Conservation (phyloP, 2,113 vertebrate genomes). For the Carlito syrichta region DNA sequence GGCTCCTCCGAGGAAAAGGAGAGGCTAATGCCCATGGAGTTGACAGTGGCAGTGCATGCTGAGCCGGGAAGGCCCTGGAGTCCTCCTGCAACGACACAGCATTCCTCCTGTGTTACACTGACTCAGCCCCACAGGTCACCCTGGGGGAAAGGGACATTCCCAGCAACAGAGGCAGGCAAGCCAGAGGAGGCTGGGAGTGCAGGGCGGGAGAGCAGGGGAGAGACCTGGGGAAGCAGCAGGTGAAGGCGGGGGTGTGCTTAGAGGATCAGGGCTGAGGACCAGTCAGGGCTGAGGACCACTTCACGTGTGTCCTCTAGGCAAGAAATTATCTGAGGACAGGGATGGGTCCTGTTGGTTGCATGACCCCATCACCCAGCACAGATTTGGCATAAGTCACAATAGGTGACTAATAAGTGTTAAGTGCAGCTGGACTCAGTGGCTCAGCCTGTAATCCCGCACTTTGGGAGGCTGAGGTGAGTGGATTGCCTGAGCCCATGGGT, state of each 20-base stretch:
- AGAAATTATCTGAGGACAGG: not conserved
- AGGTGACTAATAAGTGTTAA: not conserved
- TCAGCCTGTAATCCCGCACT: no score
- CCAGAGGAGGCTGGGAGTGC: no score
- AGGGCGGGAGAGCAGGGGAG: not conserved
- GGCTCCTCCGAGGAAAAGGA: slow-evolving; percentile 45
- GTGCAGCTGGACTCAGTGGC: no score
- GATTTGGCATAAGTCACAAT: not conserved
- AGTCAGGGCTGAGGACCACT: no score
- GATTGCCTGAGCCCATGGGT: no score
- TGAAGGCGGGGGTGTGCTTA: not conserved
- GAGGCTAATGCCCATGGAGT: slow-evolving; percentile 28
- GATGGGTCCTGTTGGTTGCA: not conserved
- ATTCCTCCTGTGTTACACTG: not conserved
- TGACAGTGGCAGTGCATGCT: not conserved
- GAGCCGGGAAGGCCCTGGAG: not conserved
- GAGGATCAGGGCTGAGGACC: not conserved
- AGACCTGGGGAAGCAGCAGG: not conserved
- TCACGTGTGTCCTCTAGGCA: not conserved
- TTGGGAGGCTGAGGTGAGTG: no score
- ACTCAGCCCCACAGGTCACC: not conserved
- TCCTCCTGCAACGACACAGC: slow-evolving; percentile 50
- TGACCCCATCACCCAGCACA: not conserved
- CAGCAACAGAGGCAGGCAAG: not conserved
- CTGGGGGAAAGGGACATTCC: not conserved